Base-by-base conservation (phyloP, 2,888 invertebrate species). In the Galerucella nymphaeae region DNA sequence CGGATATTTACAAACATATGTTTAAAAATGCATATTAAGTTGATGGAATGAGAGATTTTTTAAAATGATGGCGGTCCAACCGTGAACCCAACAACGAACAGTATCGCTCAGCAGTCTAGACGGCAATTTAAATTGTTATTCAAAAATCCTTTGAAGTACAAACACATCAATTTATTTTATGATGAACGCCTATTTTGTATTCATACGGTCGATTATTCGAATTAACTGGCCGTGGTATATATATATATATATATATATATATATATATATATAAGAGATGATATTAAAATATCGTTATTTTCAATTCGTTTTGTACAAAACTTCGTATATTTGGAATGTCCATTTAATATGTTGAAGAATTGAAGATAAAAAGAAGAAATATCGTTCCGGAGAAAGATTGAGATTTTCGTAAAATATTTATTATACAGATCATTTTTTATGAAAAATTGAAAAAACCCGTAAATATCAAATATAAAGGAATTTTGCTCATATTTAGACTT, bases 101-200 rank as follows among this genome's bases (percentile, higher is more conserved):
- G 68, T 66, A 65, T 59, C 57, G 68, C 41, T 57, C 59, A 41
- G 53, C 64, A 65, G 68, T 72, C 72, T 72, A 72, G 72, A 72
- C 72, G 48, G 58, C 48, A 72, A 72, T 72, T 72, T 72, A 68
- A 72, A 72, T 68, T 68, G 64, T 72, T 72, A 67, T 72, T 68
- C 68, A 64, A 64, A 68, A 66, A 72, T 71, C 67, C 67, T 73
- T 71, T 65, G 67, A 73, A 61, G 65, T 71, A 71, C 67, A 64
- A 59, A 73, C 73, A 70, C 70, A 65, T 65, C 67, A 71, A 64
- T 73, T 73, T 71, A 70, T 71, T n/a, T 73, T 73, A 70, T 64
- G 61, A 66, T 55, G 41, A 57, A 62, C 42, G 42, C 61, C 62
- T 66, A 66, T 73, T 73, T 62, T 63, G 42, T 63, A 73, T 70